Evolutionary conservation across 1,140 invertebrate genomes (phyloP).

Genomic region (Propsilocerus akamusi): DNA sequence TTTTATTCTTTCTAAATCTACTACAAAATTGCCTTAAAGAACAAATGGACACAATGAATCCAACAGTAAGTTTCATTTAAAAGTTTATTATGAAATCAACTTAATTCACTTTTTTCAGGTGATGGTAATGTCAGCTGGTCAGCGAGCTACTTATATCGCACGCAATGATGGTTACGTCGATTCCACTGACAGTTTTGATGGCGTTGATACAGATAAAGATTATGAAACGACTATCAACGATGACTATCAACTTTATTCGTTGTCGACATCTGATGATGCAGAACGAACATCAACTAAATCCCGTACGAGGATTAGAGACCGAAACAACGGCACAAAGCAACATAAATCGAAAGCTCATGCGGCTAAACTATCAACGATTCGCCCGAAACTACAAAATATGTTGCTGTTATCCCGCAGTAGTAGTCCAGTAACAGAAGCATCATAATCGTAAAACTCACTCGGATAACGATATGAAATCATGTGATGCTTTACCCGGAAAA

Average conservation of each 20-base stretch:
- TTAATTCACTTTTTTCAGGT: slow-evolving; percentile 8
- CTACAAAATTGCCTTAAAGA: slow-evolving; percentile 48
- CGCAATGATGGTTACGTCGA: background rate
- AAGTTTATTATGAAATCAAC: background rate
- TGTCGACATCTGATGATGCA: background rate
- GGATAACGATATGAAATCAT: too few species aligned
- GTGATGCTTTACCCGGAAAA: too few species aligned
- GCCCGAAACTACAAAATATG: background rate
- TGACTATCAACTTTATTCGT: background rate
- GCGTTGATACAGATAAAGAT: too few species aligned
- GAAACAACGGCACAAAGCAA: background rate
- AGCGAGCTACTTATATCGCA: too few species aligned
- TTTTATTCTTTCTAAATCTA: slow-evolving; percentile 62
- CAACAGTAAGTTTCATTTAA: slow-evolving; percentile 22
- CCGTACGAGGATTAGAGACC: background rate
- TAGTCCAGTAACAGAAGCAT: too few species aligned
- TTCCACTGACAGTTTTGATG: background rate
- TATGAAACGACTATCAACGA: background rate
- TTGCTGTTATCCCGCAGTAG: background rate
- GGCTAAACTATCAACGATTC: background rate
- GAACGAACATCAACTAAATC: background rate
- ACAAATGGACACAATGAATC: slow-evolving; percentile 35
- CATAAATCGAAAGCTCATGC: background rate
- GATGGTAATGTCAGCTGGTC: slow-evolving; percentile 23
- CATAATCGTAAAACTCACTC: too few species aligned